A percentile compares a stretch with the other conserved stretches of the same genome.
phyloP scores from a whole-genome alignment of 2,888 invertebrate species.

The Sceliomorpha sp. region DNA sequence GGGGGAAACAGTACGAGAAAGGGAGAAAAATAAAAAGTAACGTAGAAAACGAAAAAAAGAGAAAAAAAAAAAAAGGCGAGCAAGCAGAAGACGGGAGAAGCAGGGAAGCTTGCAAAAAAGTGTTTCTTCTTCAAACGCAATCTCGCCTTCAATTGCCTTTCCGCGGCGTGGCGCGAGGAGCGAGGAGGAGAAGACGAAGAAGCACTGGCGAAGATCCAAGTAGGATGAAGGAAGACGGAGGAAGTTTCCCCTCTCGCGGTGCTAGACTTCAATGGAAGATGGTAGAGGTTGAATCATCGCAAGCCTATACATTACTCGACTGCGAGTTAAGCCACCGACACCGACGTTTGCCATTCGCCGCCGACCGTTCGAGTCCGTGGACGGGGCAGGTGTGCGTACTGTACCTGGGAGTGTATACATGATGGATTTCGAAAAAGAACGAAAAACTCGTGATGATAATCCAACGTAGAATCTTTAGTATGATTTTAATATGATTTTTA shows the following conservation, averaged over 20 bases:
- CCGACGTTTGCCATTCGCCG: conserved; percentile 41
- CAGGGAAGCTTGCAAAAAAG: conserved; percentile 51
- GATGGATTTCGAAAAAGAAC: too few species aligned
- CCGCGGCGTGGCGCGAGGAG: conserved; percentile 51
- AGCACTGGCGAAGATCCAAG: conserved; percentile 16
- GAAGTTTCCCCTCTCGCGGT: conserved; percentile 17
- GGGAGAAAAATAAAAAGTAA: conserved; percentile 39
- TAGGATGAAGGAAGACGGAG: conserved; percentile 45
- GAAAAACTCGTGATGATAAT: too few species aligned
- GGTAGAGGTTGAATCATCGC: conserved; percentile 48
- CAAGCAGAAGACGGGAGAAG: conserved; percentile 26
- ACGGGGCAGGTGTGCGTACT: too few species aligned
- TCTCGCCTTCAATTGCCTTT: conserved; percentile 64
- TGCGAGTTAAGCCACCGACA: conserved; percentile 40
- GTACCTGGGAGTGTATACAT: too few species aligned
- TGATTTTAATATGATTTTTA: too few species aligned
- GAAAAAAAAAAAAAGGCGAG: conserved; percentile 22
- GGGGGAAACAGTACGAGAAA: too few species aligned
- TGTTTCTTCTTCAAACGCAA: conserved; percentile 62
- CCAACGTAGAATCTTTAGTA: too few species aligned
- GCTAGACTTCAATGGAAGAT: conserved; percentile 46
- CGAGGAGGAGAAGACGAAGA: too few species aligned
- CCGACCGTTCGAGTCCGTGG: conserved; percentile 25
- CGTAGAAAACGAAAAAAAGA: conserved; percentile 37
- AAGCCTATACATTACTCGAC: conserved; percentile 43